Base-by-base conservation (phyloP, 2,797 vertebrate genomes). In the Fringilla coelebs region DNA sequence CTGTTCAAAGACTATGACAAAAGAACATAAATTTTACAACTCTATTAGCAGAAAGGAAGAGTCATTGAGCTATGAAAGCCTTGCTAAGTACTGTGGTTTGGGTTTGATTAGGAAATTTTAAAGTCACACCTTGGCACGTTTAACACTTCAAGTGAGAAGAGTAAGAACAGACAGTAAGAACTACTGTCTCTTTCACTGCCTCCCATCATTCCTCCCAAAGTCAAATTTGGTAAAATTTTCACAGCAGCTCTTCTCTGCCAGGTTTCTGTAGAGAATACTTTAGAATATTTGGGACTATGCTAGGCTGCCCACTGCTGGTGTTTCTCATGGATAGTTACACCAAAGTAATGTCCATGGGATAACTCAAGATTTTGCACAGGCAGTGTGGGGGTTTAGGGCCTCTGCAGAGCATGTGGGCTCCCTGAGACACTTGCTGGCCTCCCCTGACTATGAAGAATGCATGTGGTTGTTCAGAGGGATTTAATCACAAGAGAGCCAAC, bases 301-400 rank as follows among this genome's bases (percentile, higher is more conserved):
- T 75, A 38, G 24, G 40, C 16, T 36, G 3, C 16, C 13, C 20
- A 52, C 8, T 29, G 21, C 32, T 74, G 48, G 8, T 57, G 40
- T 17, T 13, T 60, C 13, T 46, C 62, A 24, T 17, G 11, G 17
- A 40, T 4, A 38, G 9, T 54, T 52, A 43, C 55, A 83, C 11
- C 24, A 28, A 58, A 58, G 16, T 45, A 43, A n/a, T 7, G 6
- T 11, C 38, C 28, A 3, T 2, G 21, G 31, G 7, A 12, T 49
- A 66, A 51, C 52, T 38, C 38, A 36, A 24, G 28, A 9, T 32
- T 40, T 80, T 48, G 7, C 26, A 36, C 2, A 25, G 21, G 24
- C 13, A 21, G 0, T 3, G 2, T 18, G 2, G 8, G 11, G 7
- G 3, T 9, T 45, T 51, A 40, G 19, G 28, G 9, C 10, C 28